Evolutionary conservation across 2,888 invertebrate genomes (phyloP), one percentile per base, ranked within the genome.

Genomic region (Drosophila siamana): DNA sequence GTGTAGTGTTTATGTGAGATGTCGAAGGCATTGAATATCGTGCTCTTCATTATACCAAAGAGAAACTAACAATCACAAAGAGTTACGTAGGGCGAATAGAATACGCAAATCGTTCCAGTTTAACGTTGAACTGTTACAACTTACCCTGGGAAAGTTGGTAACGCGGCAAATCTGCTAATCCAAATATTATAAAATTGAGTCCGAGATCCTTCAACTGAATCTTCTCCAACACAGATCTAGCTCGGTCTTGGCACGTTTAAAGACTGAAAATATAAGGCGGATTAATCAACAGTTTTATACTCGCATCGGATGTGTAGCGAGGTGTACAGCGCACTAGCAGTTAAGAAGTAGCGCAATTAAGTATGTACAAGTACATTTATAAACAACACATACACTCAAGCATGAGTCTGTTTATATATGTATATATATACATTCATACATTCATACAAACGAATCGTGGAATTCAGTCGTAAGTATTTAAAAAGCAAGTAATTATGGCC

Each of bases 181-280:
- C 73, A 67, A 67, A 16, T 48, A 22, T 15, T 13, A 19, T 43
- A 1, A 5, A 11, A 30, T 19, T 19, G 26, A 26, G 13, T n/a
- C 28, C 22, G 11, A 28, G 30, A 66, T 79, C 66, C 60, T 68
- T 67, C 8, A 13, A 51, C 5, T 44, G 4, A 9, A 9, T 38
- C 28, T 43, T 51, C 26, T 7, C 9, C 30, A 28, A 69, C 44
- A 50, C 44, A 50, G 64, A 55, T 84, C 74, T 69, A 65, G 33
- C 67, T 64, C 55, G 54, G 52, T 65, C 61, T 54, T 67, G 48
- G 41, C 55, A 51, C 79, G 71, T 51, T 64, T 48, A 33, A 36
- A 65, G 69, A 85, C 85, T 85, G 82, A 77, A 87, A 89, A 79
- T 74, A 66, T 54, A 82, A 70, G 64, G 71, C 69, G 44, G 61